These are phyloP conservation scores for Eledona agricola DNA, from an alignment of 2,888 invertebrate species.

Conservation along the genomic window DNA sequence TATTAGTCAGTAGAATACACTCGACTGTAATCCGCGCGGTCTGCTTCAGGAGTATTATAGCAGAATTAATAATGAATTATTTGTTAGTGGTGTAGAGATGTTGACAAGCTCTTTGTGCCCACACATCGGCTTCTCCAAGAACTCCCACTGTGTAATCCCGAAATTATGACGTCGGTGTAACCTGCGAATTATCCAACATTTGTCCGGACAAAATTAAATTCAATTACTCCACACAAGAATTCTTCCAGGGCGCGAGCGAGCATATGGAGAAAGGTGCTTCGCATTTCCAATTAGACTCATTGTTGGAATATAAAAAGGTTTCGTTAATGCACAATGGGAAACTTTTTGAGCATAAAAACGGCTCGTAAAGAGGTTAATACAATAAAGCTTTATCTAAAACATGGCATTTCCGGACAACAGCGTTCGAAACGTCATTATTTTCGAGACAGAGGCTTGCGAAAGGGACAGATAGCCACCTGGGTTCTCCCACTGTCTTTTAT, in stretches of 20 bases:
- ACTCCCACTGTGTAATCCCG: slow-evolving; percentile 29
- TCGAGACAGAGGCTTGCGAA: slow-evolving; percentile 31
- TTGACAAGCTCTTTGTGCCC: slow-evolving; percentile 41
- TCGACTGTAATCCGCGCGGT: slow-evolving; percentile 38
- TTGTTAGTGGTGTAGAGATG: slow-evolving; percentile 41
- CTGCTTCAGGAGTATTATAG: slow-evolving; percentile 42
- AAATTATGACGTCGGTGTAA: slow-evolving; percentile 30
- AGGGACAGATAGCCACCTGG: slow-evolving; percentile 40
- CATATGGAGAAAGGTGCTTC: too few species aligned
- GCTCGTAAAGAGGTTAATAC: slow-evolving; percentile 38
- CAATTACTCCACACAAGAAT: too few species aligned
- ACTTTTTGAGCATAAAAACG: slow-evolving; percentile 33
- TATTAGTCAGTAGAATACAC: slow-evolving; percentile 28
- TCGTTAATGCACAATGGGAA: slow-evolving; percentile 20
- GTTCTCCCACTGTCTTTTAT: slow-evolving; percentile 39
- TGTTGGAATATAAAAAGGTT: slow-evolving; percentile 17
- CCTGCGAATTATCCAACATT: too few species aligned
- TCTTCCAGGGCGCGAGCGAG: too few species aligned
- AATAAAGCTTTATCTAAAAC: slow-evolving; percentile 37
- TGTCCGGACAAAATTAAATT: too few species aligned
- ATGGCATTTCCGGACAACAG: slow-evolving; percentile 35
- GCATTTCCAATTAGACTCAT: slow-evolving; percentile 17
- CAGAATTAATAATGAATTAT: slow-evolving; percentile 46
- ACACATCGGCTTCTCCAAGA: slow-evolving; percentile 37
- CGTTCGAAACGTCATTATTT: slow-evolving; percentile 35